These are phyloP conservation scores for Eubucco bourcierii DNA, from an alignment of 2,113 vertebrate genomes.

Conservation along the genomic window DNA sequence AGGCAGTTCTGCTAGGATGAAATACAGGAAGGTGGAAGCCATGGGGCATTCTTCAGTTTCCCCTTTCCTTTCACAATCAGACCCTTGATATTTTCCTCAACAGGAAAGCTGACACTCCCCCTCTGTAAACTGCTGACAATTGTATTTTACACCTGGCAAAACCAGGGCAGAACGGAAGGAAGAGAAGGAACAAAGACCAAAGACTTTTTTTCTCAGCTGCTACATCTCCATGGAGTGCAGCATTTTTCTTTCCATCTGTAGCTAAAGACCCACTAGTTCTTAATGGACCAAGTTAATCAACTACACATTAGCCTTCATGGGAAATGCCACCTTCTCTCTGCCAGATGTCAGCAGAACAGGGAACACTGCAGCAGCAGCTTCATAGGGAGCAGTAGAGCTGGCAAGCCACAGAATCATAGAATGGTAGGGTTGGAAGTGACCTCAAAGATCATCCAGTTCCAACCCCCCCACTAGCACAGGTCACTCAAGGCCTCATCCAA, in stretches of 20 bases:
- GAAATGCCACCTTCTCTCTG: neutral
- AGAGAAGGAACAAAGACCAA: constrained; percentile 49
- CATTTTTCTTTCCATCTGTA: neutral
- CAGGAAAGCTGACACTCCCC: constrained; percentile 34
- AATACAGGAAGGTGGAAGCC: constrained; percentile 54
- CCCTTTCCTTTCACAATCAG: constrained; percentile 41
- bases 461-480: too few relatives aligned
- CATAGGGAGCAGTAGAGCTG: neutral
- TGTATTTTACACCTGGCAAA: constrained; percentile 51
- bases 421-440: too few relatives aligned
- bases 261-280: neutral
- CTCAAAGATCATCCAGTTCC: too few relatives aligned
- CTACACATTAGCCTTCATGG: accelerated
- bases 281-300: neutral
- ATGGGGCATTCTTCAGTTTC: constrained; percentile 30
- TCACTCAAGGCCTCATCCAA: too few relatives aligned
- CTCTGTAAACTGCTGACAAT: constrained; percentile 35
- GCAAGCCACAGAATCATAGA: neutral
- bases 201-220: neutral
- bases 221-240: neutral
- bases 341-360: accelerated
- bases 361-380: neutral
- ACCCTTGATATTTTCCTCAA: constrained; percentile 36
- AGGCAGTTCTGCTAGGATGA: neutral
- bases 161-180: constrained; percentile 22